A percentile compares a stretch with the other conserved stretches of the same genome.
phyloP scores from a whole-genome alignment of 2,113 vertebrate genomes.

The Pelobates fuscus region DNA sequence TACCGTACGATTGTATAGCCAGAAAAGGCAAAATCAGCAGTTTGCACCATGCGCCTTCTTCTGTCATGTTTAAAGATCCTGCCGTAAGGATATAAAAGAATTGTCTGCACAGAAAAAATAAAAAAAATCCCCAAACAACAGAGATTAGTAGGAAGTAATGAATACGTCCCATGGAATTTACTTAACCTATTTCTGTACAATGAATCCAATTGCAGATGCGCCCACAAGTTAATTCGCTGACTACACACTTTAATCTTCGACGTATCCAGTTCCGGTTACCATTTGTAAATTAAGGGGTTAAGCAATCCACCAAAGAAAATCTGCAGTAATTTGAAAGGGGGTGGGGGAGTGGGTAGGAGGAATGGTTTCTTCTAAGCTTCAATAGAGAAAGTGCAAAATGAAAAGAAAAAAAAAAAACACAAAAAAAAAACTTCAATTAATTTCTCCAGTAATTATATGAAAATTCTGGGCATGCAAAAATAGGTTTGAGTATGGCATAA shows the following conservation, averaged over 20 bases:
- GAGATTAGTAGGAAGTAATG: neutral
- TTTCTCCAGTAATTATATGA: conserved; percentile 73
- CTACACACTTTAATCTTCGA: no score
- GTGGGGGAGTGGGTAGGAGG: conserved; percentile 49
- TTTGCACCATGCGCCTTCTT: neutral
- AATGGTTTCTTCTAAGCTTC: conserved; percentile 68
- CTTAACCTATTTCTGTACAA: no score
- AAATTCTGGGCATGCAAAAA: conserved; percentile 68
- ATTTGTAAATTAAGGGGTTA: conserved; percentile 3
- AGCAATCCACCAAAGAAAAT: neutral
- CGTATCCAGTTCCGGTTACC: no score
- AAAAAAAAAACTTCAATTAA: conserved; percentile 78
- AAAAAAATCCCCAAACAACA: no score
- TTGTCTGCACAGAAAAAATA: neutral
- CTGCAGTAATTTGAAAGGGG: neutral
- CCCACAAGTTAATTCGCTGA: no score
- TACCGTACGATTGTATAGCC: conserved; percentile 2
- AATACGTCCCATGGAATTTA: neutral
- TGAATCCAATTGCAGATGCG: no score
- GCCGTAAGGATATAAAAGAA: neutral
- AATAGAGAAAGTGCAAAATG: conserved; percentile 71
- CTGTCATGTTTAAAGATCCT: neutral
- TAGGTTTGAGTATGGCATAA: conserved; percentile 64
- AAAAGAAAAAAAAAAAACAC: no score
- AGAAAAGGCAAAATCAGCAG: conserved; percentile 29